Base-by-base conservation (phyloP, 2,797 vertebrate species). In the Nannoperca australis region DNA sequence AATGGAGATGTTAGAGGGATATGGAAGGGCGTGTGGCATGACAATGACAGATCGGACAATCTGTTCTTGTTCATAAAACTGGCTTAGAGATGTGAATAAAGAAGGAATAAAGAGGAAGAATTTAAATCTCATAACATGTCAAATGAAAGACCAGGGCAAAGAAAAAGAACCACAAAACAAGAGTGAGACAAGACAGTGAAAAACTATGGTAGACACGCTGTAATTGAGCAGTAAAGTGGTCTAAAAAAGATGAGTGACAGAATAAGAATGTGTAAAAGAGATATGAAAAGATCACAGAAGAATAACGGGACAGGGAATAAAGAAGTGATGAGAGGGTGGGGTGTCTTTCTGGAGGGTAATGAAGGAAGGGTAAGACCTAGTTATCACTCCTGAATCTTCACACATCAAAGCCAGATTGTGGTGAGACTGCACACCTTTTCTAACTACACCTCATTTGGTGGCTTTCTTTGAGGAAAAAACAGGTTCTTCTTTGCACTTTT, bases 351-450 rank as follows among this genome's bases (percentile, higher is more conserved):
- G 78, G 27, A 76, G 69, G 76, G 66, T 88, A 80, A 91, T 87
- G 85, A 92, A 90, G 84, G 78, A 79, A 85, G 86, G 80, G 54
- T 74, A 78, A 78, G 81, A 73, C 72, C 82, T 84, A 85, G 84
- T 93, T 90, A 92, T 90, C 84, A 85, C 80, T 82, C 75, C 80
- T 74, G 80, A 83, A 83, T 81, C 83, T 79, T 83, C 67, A 64
- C 82, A 88, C 78, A 90, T 93, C 89, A 92, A 87, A 91, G 85
- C 58, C 24, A 66, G 72, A 79, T 86, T 81, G 78, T 80, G 79
- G 61, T 58, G 79, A 78, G 79, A 72, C 84, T 42, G 66, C 55
- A 42, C 61, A 60, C 7, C 15, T 62, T 69, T 75, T 66, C 61
- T 75, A 90, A 78, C 73, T 82, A 77, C 78, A 50, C 51, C 77